Evolutionary conservation across 2,113 vertebrate genomes (phyloP), one percentile per base, ranked within the genome.

Genomic region (Pygoscelis adeliae): DNA sequence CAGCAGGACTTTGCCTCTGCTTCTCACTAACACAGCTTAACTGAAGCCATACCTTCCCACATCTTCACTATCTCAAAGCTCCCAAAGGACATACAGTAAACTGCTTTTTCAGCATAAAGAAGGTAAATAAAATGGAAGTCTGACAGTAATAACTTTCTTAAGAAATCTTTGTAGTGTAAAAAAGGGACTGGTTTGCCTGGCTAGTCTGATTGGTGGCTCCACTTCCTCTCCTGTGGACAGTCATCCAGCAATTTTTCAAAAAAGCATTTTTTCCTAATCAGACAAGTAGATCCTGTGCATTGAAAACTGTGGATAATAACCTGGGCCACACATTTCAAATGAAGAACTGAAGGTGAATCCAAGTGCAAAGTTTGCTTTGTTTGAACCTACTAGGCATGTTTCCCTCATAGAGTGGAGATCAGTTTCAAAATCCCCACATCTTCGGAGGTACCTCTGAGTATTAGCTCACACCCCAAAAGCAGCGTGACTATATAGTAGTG

Each of bases 401-500:
- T 55, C 32, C 49, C 25, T 81, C 38, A n/a, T 27, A 16, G 27
- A 1, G 22, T 15, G 34, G 59, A 50, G 49, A 46, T 78, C n/a
- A 15, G 19, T 38, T 84, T 52, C 47, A 50, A 63, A 61, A 72
- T 65, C 20, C 34, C 18, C 44, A 11, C 62, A 6, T 52, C 44
- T 74, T 13, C 3, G 1, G n/a, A 59, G 44, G 11, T 36, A 11
- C 18, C 36, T 38, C 25, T 36, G 38, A 62, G 55, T 36, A 13
- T 16, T n/a, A 80, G 46, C 65, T 89, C 42, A 25, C 11, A 1
- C 29, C 36, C 49, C 21, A 26, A 30, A 53, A 15, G 44, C 58
- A 66, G 50, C 0, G 0, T 40, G 67, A 17, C 22, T 44, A 1
- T 50, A 5, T 11, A 4, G 30, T 10, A 5, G 19, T 15, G 61